Base-by-base conservation (phyloP, 2,888 invertebrate genomes). In the Eupithecia insigniata region DNA sequence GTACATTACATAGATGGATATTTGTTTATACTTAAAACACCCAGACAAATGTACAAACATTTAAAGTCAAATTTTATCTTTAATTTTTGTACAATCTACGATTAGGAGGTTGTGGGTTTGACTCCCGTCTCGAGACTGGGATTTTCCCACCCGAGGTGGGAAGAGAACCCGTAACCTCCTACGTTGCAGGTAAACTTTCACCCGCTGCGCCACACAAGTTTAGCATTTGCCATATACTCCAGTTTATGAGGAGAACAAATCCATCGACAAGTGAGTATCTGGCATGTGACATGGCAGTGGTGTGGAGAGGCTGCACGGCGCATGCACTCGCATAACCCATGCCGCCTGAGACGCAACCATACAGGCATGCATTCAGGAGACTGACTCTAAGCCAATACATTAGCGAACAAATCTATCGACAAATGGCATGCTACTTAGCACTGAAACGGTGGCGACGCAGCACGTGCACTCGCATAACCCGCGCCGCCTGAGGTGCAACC, bases 391-490 rank as follows among this genome's bases (percentile, higher is more conserved):
- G n/a, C 12, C 12, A 12, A 39, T 16, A 4, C 6, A 39, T 14
- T 4, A 26, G 26, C 26, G 43, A 43, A 26, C n/a, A 55, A 55
- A 55, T 55, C 55, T 4, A 55, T 55, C 12, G 55, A 55, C 55
- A 26, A 4, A 51, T 14, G 55, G 30, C 60, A 30, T 79, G 32
- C 7, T 34, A 36, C 26, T 22, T 36, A 6, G 22, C 22, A 51
- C 22, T 36, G n/a, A 26, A 34, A 7, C 7, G 12, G 62, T 2
- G 34, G 32, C 2, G 30, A 5, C 7, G 16, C 30, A n/a, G 34
- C 61, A 18, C 61, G n/a, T 61, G 61, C 87, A 84, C 66, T 71
- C 78, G 90, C 90, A 92, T 92, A 90, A 90, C 75, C 67, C 61
- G 61, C 46, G 64, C 67, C 68, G 83, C 83, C 81, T 77, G 74